Conservation (phyloP, 2,888 invertebrate species). For the Leistus spinibarbis region DNA sequence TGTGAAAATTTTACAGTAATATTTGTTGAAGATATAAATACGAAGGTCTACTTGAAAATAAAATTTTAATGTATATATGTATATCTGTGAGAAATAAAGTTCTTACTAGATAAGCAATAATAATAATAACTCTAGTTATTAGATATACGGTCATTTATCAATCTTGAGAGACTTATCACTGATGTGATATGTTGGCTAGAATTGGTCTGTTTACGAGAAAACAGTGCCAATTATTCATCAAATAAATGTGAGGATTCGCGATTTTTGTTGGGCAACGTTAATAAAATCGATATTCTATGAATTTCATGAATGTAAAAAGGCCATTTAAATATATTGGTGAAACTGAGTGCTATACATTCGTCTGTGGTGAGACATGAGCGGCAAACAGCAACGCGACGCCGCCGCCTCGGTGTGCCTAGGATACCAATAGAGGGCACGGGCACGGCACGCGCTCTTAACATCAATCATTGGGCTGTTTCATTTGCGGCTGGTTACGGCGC, state of each 20-base stretch:
- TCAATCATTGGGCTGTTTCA: conserved; percentile 38
- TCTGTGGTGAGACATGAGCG: background rate
- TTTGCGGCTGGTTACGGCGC: conserved; percentile 32
- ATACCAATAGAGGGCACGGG: background rate
- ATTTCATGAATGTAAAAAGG: background rate
- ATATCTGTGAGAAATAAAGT: too few species aligned
- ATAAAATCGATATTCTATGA: background rate
- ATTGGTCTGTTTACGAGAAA: too few species aligned
- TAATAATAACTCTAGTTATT: too few species aligned
- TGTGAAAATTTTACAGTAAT: too few species aligned
- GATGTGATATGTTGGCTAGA: too few species aligned
- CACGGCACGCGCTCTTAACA: conserved; percentile 30
- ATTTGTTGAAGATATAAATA: too few species aligned
- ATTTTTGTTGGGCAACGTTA: background rate
- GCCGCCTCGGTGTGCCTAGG: background rate
- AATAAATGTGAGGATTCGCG: too few species aligned
- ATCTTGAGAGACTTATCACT: too few species aligned
- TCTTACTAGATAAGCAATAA: too few species aligned
- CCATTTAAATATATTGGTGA: background rate
- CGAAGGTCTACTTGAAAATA: too few species aligned
- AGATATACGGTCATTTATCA: too few species aligned
- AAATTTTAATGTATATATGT: too few species aligned
- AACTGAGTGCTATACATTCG: background rate
- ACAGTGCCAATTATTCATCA: background rate
- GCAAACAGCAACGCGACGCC: background rate